phyloP scores from a whole-genome alignment of 2,888 invertebrate genomes.

The Proisotoma minuta region DNA sequence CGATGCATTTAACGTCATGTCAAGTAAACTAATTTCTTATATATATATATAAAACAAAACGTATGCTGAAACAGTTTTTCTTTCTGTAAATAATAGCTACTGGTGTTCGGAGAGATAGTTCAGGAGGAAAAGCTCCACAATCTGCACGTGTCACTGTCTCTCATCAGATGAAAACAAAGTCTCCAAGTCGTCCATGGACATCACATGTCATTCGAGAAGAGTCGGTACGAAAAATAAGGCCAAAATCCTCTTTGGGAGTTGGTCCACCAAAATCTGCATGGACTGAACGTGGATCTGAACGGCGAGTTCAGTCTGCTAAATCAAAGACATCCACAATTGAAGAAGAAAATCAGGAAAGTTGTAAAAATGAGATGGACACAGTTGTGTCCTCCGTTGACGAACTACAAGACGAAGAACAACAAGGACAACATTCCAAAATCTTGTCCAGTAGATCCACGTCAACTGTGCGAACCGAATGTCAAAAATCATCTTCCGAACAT shows the following conservation, averaged over 20 bases:
- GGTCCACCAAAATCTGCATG: conserved; percentile 44
- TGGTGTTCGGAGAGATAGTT: conserved; percentile 25
- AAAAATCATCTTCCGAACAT: conserved; percentile 14
- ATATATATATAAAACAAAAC: too few relatives aligned
- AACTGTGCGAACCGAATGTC: background rate
- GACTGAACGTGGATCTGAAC: conserved; percentile 37
- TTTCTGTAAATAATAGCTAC: too few relatives aligned
- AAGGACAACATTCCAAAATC: conserved; percentile 1
- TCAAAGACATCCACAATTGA: conserved; percentile 18
- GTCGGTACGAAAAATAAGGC: conserved; percentile 33
- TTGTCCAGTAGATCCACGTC: background rate
- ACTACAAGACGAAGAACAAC: conserved; percentile 19
- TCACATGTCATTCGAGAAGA: conserved; percentile 40
- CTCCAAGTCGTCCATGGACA: conserved; percentile 41
- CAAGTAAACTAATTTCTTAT: conserved; percentile 30
- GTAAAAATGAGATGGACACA: background rate
- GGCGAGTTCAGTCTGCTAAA: conserved; percentile 41
- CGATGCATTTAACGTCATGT: conserved; percentile 67
- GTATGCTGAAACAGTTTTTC: too few relatives aligned
- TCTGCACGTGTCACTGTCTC: conserved; percentile 45
- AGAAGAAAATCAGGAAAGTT: conserved; percentile 11
- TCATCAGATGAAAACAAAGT: conserved; percentile 40
- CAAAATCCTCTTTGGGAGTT: conserved; percentile 40
- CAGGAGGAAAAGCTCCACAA: conserved; percentile 32
- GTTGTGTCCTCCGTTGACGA: background rate